Base-by-base conservation (phyloP, 2,888 invertebrate genomes). In the Leucania comma region DNA sequence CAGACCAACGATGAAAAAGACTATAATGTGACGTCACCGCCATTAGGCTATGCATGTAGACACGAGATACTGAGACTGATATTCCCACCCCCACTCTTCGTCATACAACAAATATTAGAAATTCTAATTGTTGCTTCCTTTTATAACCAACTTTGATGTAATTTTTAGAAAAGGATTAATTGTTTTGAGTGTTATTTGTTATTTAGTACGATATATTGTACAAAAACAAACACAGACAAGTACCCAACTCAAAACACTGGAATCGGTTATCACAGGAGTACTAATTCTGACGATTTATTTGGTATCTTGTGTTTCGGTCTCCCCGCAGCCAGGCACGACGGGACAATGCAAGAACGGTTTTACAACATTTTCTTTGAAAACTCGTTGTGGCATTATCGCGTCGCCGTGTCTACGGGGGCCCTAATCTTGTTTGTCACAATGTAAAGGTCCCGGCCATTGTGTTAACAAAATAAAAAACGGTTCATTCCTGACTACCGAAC, bases 401-500 rank as follows among this genome's bases (percentile, higher is more conserved):
- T n/a, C 10, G n/a, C 32, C n/a, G n/a, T 32, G 1, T 54, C 54
- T 20, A 20, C n/a, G 29, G n/a, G n/a, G n/a, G 12, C 5, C 32
- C n/a, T n/a, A 24, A 48, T 42, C 14, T 10, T 50, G 2, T 20
- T 24, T 56, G 8, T 12, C 22, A 48, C 22, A 74, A 46, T 5
- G 0, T 24, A 32, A 56, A 53, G 12, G 46, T 50, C 57, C 32
- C 72, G 76, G 68, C 72, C 72, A 72, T 68, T 53, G 58, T 72
- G 72, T 68, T 26, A 9, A 57, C 14, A 57, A 68, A 60, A n/a
- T n/a, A 58, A 67, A 51, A 32, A 64, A 70, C 46, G 2, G 22
- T 57, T 26, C 68, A 76, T 76, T 76, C 57, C 76, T 50, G 57
- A 58, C 76, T 72, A 72, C 57, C 26, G 48, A 42, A 50, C 38